These are phyloP conservation scores for Cynocephalus volans DNA, from an alignment of 2,113 vertebrate species.

Conservation along the genomic window DNA sequence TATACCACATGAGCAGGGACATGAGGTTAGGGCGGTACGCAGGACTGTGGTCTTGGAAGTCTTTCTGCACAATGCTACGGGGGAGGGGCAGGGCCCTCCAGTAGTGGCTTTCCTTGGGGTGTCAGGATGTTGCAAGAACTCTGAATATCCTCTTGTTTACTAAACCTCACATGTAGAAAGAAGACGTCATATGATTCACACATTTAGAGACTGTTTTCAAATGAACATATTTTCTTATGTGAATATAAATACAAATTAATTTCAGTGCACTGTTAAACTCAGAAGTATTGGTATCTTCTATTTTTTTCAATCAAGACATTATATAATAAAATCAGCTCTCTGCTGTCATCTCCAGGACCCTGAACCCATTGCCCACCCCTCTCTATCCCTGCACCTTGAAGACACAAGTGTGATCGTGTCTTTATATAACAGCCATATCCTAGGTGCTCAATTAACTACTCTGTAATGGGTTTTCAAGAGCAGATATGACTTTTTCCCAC, in stretches of 20 bases:
- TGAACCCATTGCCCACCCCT: no score
- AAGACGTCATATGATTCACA: neutral
- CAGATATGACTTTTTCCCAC: neutral
- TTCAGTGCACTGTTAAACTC: no score
- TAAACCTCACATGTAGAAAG: no score
- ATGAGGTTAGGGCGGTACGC: neutral
- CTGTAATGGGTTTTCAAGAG: neutral
- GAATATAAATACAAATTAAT: no score
- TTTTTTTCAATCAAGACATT: no score
- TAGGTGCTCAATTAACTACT: neutral
- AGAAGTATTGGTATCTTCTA: no score
- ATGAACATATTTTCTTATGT: neutral
- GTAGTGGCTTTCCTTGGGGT: neutral
- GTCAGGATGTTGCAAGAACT: neutral
- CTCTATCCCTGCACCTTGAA: no score
- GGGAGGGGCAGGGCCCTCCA: neutral
- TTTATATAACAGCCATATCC: neutral
- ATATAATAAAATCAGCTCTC: no score
- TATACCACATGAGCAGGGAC: no score
- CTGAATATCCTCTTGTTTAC: no score
- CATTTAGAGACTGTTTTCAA: neutral
- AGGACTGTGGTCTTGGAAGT: neutral
- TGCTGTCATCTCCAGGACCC: no score
- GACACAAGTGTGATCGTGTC: neutral
- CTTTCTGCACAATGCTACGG: neutral